Conservation (phyloP, 2,113 vertebrate species). For the Gambusia holbrooki region DNA sequence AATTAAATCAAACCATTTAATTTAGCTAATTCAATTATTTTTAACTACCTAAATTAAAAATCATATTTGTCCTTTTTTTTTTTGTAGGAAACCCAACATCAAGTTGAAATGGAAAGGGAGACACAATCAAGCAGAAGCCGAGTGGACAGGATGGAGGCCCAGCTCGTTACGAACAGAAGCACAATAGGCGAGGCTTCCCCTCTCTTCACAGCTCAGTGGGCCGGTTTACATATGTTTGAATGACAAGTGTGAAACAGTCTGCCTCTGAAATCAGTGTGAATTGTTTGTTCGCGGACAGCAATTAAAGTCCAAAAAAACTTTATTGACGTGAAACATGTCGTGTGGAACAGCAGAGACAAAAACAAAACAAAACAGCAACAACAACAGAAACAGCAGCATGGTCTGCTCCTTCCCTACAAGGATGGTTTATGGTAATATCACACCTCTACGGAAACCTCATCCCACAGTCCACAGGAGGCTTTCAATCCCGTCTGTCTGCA, state of each 20-base stretch:
- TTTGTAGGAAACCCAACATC: conserved; percentile 36
- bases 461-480: conserved; percentile 65
- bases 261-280: conserved; percentile 45
- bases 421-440: conserved; percentile 65
- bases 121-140: conserved; percentile 37
- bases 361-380: conserved; percentile 32
- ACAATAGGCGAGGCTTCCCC: conserved; percentile 32
- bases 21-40: too few relatives aligned
- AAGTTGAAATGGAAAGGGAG: conserved; percentile 53
- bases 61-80: neutral
- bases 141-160: conserved; percentile 39
- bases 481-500: conserved; percentile 58
- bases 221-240: conserved; percentile 39
- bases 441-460: conserved; percentile 65
- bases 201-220: conserved; percentile 52
- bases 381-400: conserved; percentile 32
- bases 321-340: conserved; percentile 49
- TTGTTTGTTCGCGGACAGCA: conserved; percentile 40
- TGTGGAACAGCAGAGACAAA: conserved; percentile 54
- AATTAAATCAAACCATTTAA: too few relatives aligned
- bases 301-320: conserved; percentile 54
- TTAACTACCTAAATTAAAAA: neutral
- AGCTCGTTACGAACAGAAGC: conserved; percentile 43
- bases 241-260: conserved; percentile 54
- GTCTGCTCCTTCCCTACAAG: conserved; percentile 50